Evolutionary conservation across 2,113 vertebrate genomes (phyloP), one percentile per base, ranked within the genome.

Genomic region (Petrocephalus zakoni): DNA sequence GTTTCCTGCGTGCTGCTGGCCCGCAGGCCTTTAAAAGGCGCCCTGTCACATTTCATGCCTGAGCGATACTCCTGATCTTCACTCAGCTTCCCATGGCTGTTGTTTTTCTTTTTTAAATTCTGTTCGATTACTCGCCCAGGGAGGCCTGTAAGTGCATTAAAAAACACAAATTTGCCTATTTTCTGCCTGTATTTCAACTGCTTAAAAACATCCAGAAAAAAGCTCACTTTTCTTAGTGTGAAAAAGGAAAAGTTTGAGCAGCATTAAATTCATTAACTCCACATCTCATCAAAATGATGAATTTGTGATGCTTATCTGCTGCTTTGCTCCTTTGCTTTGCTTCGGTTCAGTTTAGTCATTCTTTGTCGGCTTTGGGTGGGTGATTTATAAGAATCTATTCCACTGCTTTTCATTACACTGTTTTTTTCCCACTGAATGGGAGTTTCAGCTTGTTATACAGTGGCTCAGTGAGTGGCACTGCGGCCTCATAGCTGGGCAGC

Each of bases 61-160:
- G 42, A 52, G n/a, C 2, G 11, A 85, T 85, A 85, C 52, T 85
- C 51, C 15, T 17, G n/a, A 52, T 85, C 82, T 85, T 52, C 49
- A 11, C 4, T 85, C 5, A 78, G 82, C 11, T 85, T 51, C 21
- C 82, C 46, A 47, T 25, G 46, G 82, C 22, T 85, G 21, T 47
- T 29, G 2, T 52, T 52, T 29, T 85, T 29, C 46, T 51, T 84
- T 49, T 52, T 85, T 52, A 85, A 22, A 29, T 49, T n/a, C 46
- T 49, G 5, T 85, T 85, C 82, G 46, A 85, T 85, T 85, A 51
- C n/a, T 2, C 22, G n/a, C 46, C 4, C 19, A 25, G 82, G 82
- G 82, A 85, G 46, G 22, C 82, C 82, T 25, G 46, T 85, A 85
- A 85, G 49, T 49, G 22, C 82, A 13, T 85, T 83, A 37, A 84